phyloP scores from a whole-genome alignment of 2,113 vertebrate species.

The Pteropus alecto region DNA sequence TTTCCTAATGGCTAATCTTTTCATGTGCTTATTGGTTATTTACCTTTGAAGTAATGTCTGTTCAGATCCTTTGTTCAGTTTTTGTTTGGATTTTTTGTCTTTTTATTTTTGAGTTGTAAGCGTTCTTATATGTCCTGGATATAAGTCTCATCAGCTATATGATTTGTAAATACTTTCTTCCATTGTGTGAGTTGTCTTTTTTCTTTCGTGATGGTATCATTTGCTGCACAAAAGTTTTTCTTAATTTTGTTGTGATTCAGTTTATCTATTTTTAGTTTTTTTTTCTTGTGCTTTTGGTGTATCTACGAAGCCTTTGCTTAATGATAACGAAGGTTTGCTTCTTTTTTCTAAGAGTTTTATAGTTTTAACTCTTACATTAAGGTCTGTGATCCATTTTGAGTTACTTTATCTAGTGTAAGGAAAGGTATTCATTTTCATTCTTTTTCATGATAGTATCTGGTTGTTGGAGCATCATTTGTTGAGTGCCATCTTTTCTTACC shows the following conservation, averaged over 20 bases:
- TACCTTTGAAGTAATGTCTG: background rate
- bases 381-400: background rate
- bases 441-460: background rate
- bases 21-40: background rate
- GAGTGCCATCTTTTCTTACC: background rate
- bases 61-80: background rate
- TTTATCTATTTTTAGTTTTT: background rate
- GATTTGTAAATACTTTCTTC: slow-evolving; percentile 7
- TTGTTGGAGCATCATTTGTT: background rate
- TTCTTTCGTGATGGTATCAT: background rate
- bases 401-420: background rate
- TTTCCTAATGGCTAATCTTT: slow-evolving; percentile 26
- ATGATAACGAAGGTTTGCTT: background rate
- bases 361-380: background rate
- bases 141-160: background rate
- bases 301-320: background rate
- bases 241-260: background rate
- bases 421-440: background rate
- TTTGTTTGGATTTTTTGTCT: background rate
- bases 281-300: background rate
- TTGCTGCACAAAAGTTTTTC: background rate
- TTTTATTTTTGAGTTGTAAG: slow-evolving; percentile 7
- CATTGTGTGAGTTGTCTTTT: background rate
- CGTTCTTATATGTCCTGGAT: background rate
- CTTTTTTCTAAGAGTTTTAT: background rate